Evolutionary conservation across 2,797 vertebrate genomes (phyloP).

Genomic region (Hippocampus kuda): DNA sequence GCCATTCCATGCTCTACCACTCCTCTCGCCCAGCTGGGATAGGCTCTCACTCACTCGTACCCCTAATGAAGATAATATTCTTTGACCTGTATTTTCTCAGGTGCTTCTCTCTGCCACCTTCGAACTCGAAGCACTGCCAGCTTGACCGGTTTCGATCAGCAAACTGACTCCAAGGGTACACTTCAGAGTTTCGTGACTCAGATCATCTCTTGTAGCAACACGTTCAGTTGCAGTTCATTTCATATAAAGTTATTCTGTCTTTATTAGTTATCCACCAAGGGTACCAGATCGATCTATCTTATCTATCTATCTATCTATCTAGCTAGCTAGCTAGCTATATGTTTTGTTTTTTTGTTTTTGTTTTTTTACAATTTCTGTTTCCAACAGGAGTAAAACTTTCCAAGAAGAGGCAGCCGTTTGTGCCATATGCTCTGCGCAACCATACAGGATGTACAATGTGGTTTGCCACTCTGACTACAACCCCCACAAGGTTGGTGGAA

Average conservation of each 20-base stretch:
- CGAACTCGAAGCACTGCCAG: constrained; percentile 98
- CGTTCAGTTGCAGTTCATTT: background rate
- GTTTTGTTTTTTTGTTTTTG: background rate
- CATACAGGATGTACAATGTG: constrained; percentile 92
- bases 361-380: constrained; percentile 14
- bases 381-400: constrained; percentile 79
- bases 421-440: constrained; percentile 90
- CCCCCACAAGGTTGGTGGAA: constrained; percentile 82
- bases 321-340: no score
- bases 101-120: constrained; percentile 92
- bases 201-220: constrained; percentile 8
- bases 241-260: background rate
- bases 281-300: background rate
- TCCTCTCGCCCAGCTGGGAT: no score
- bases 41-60: no score
- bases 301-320: no score
- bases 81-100: constrained; percentile 79
- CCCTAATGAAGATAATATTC: constrained; percentile 13
- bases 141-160: constrained; percentile 93
- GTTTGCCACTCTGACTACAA: constrained; percentile 93
- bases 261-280: background rate
- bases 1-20: no score
- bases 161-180: constrained; percentile 93
- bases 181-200: constrained; percentile 55
- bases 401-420: constrained; percentile 87